A percentile compares a stretch with the other conserved stretches of the same genome.
Evolutionary conservation across 2,888 invertebrate genomes (phyloP).

Genomic region (Eupithecia insigniata): DNA sequence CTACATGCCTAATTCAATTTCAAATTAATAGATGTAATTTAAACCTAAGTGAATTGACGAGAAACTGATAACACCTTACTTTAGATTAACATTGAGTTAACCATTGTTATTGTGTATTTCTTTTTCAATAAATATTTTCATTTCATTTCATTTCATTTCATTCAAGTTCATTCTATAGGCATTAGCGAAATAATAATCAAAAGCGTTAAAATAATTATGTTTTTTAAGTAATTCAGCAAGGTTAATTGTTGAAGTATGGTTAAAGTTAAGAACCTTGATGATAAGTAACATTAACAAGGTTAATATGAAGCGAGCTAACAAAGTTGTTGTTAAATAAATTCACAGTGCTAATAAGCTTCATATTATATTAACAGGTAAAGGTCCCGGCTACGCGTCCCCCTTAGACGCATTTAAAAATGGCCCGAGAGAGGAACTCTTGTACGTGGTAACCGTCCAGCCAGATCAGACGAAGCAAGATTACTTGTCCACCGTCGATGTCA

Average conservation of each 20-base stretch:
- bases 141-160: no score
- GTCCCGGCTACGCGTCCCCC: slow-evolving; percentile 92
- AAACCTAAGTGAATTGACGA: no score
- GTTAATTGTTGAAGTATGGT: no score
- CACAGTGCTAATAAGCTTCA: background rate
- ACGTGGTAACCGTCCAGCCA: slow-evolving; percentile 94
- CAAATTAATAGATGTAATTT: no score
- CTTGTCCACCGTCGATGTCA: slow-evolving; percentile 95
- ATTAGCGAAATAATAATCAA: background rate
- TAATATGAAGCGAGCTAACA: background rate
- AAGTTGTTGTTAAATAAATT: background rate
- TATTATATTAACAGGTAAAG: slow-evolving; percentile 58
- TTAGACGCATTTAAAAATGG: slow-evolving; percentile 92
- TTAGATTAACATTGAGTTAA: no score
- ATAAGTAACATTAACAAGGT: background rate
- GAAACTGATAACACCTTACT: no score
- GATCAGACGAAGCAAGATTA: slow-evolving; percentile 91
- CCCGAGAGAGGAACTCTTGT: slow-evolving; percentile 92
- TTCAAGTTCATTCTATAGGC: no score
- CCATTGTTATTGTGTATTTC: no score
- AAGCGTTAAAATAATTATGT: background rate
- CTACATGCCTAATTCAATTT: no score
- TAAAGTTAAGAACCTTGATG: no score
- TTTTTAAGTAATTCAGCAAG: no score
- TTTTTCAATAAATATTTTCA: no score